These are phyloP conservation scores for Thymallus thymallus DNA, from an alignment of 2,113 vertebrate species.

Conservation along the genomic window DNA sequence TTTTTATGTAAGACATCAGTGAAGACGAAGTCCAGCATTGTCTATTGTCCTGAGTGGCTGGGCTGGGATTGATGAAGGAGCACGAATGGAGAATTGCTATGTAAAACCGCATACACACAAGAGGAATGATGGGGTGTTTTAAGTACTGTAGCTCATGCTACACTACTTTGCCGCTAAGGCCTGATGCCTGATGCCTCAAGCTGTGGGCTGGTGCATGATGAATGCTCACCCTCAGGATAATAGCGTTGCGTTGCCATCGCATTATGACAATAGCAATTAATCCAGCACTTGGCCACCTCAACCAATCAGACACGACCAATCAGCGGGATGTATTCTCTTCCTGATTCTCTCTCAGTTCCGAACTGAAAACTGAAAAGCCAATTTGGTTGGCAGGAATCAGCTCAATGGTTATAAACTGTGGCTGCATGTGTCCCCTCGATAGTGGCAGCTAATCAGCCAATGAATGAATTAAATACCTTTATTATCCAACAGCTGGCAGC, in stretches of 20 bases:
- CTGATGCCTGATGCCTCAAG: neutral
- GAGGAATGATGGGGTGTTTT: conserved; percentile 4
- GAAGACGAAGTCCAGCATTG: too few species aligned
- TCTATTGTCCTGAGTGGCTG: too few species aligned
- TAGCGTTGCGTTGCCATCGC: neutral
- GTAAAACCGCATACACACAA: conserved; percentile 3
- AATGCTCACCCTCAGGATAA: conserved; percentile 5
- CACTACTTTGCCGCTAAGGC: neutral
- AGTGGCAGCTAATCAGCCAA: conserved; percentile 32
- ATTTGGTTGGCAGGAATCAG: conserved; percentile 23
- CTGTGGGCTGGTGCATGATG: neutral
- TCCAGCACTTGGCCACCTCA: neutral
- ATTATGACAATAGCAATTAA: conserved; percentile 10
- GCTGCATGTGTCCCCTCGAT: conserved; percentile 14
- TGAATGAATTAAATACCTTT: conserved; percentile 23
- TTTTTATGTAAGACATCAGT: too few species aligned
- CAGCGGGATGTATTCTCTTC: neutral
- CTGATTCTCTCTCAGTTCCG: neutral
- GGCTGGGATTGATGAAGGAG: neutral
- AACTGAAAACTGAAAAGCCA: neutral
- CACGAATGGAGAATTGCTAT: neutral
- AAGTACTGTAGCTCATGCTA: neutral
- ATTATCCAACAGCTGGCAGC: conserved; percentile 41
- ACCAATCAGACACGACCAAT: neutral
- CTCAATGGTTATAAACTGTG: conserved; percentile 27